Percentiles rank a stretch among this genome's conserved stretches.
Evolutionary conservation across 2,888 invertebrate species (phyloP).

Genomic region (Xanthorhoe spadicearia): DNA sequence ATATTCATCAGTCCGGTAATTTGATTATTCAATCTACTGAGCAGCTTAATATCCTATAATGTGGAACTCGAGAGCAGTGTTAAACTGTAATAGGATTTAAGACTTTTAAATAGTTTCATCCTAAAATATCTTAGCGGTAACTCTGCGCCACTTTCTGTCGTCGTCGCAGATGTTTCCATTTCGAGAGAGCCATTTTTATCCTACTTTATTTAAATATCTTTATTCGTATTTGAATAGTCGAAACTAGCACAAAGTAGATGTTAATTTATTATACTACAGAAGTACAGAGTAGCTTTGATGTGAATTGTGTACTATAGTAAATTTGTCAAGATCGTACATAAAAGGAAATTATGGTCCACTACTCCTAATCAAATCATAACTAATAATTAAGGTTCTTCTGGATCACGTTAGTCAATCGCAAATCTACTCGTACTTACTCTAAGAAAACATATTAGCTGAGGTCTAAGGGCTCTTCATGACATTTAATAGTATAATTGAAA

Average conservation of each 20-base stretch:
- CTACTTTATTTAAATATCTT: constrained; percentile 25
- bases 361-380: too few relatives aligned
- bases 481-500: constrained; percentile 41
- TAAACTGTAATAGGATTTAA: constrained; percentile 50
- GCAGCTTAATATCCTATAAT: constrained; percentile 23
- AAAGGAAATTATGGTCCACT: too few relatives aligned
- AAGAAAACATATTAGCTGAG: not conserved
- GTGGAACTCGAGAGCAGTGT: constrained; percentile 47
- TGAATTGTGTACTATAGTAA: not conserved
- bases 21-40: constrained; percentile 9
- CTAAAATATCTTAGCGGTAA: constrained; percentile 51
- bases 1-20: constrained; percentile 15
- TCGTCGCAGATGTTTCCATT: constrained; percentile 45
- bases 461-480: not conserved
- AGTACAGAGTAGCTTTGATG: not conserved
- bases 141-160: constrained; percentile 49
- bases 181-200: constrained; percentile 36
- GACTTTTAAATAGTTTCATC: constrained; percentile 54
- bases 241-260: not conserved
- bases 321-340: not conserved
- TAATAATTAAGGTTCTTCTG: too few relatives aligned
- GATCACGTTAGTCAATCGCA: too few relatives aligned
- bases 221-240: constrained; percentile 22
- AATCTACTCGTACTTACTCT: not conserved
- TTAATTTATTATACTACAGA: not conserved